Evolutionary conservation across 2,888 invertebrate species (phyloP), one percentile per base, ranked within the genome.

Genomic region (Perdita meconis): DNA sequence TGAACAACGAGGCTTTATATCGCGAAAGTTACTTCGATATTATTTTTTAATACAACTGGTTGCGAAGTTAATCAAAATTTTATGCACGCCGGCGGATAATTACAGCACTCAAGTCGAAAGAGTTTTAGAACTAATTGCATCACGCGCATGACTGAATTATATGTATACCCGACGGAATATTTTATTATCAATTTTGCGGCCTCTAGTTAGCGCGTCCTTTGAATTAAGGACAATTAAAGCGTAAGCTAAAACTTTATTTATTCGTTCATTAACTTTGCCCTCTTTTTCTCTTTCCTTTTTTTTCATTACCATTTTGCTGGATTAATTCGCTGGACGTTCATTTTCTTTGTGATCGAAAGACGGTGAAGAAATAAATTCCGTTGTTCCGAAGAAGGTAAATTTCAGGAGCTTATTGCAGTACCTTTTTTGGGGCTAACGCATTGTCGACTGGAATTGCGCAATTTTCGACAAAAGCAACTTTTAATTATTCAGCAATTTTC

Each of bases 401-500:
- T 57, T 53, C 57, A 16, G 53, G 22, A 22, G 40, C 10, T 64
- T 44, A 51, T 44, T 38, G 51, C 22, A 51, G 36, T 24, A 30
- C n/a, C 22, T 44, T 71, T 71, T 70, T 66, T 34, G 19, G 42
- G 19, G 10, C 24, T 8, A 34, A 34, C 63, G 50, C 72, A 34
- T 47, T 60, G 55, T 44, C 69, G 22, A 22, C 40, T n/a, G 40
- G 50, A 42, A 66, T 67, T 44, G 36, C 24, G 57, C 60, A 59
- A 60, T 82, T 74, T 79, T 73, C 75, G 47, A 69, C 66, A 72
- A 67, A 73, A 74, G 64, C 76, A 74, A 69, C 78, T 55, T 79
- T 81, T 72, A 83, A 76, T 83, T 81, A 78, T 70, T 64, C 81
- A 66, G 47, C 63, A 66, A 78, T 83, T 79, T 72, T 80, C 74